Base-by-base conservation (phyloP, 1,140 invertebrate genomes). In the Portunus trituberculatus region DNA sequence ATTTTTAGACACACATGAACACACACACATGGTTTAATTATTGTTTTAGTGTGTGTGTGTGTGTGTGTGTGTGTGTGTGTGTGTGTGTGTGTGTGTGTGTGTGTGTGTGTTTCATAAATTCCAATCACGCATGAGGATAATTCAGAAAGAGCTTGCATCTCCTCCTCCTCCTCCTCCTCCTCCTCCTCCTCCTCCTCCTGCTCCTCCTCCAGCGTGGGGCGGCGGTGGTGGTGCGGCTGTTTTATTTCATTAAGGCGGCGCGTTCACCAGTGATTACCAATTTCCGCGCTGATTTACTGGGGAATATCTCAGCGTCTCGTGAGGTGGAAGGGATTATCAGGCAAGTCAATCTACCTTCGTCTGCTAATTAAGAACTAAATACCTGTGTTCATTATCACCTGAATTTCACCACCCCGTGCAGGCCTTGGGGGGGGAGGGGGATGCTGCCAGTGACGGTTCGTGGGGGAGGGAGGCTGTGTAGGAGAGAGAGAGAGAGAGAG, bases 401-500 rank as follows among this genome's bases (percentile, higher is more conserved):
- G 67, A 76, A n/a, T n/a, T 76, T 25, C 67, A 76, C 67, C 52
- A 59, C 52, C 52, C 52, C 10, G 52, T 12, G 67, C 67, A 25
- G 67, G 67, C 20, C 1, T 7, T 1, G 67, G 67, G 67, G 67
- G 67, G 2, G 20, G 67, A 0, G 67, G 67, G 67, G 67, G 67
- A 59, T n/a, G n/a, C 0, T 91, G 12, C n/a, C 20, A 28, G 48
- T 59, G 89, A 91, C 8, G 10, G 14, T 31, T 59, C 28, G 20
- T 29, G 28, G 28, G 4, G 6, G 8, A 31, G 89, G n/a, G 10
- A 25, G 89, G 14, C 16, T 46, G 12, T 16, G 46, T 48, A 16
- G 14, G 31, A 87, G 86, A 87, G 86, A 87, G n/a, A 87, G 29
- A 87, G n/a, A 87, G 86, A 87, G n/a, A 87, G 86, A 87, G n/a